Percentiles rank a stretch among this genome's conserved stretches.
phyloP scores from a whole-genome alignment of 2,888 invertebrate genomes.

The Ormyrus thymus region DNA sequence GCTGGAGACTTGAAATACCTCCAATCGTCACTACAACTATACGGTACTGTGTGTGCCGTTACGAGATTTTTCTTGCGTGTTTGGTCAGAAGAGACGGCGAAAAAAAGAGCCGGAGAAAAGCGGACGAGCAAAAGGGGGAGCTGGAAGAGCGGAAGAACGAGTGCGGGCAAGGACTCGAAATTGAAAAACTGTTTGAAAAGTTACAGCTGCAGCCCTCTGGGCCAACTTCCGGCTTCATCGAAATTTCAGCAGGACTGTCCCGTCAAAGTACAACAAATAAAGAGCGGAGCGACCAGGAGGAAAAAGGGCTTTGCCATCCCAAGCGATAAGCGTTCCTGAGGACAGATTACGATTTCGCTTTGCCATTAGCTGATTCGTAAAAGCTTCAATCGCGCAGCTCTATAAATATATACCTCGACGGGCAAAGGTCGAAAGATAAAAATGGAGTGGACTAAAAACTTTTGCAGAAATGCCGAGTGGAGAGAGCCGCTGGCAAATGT shows the following conservation, averaged over 20 bases:
- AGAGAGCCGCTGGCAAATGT: too few species aligned
- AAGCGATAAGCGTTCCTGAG: constrained; percentile 12
- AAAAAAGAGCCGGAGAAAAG: constrained; percentile 2
- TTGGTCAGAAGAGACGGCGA: neutral
- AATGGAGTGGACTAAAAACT: too few species aligned
- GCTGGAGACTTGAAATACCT: neutral
- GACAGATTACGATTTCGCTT: constrained; percentile 25
- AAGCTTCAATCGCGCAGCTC: neutral
- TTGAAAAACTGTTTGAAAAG: constrained; percentile 45
- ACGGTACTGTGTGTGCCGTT: neutral
- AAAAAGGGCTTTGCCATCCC: neutral
- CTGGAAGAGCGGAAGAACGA: constrained; percentile 9
- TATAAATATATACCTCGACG: too few species aligned
- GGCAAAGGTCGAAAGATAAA: too few species aligned
- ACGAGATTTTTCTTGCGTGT: constrained; percentile 25
- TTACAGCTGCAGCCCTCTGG: neutral
- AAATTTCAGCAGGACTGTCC: constrained; percentile 24
- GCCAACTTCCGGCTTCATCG: constrained; percentile 33
- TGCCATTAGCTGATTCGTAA: constrained; percentile 10
- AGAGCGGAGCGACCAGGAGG: neutral
- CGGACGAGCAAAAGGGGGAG: neutral
- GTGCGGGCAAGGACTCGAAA: constrained; percentile 15
- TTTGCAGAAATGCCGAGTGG: too few species aligned
- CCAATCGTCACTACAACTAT: neutral
- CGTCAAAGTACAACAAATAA: neutral